Percentiles rank a stretch among this genome's conserved stretches.
Evolutionary conservation across 2,888 invertebrate genomes (phyloP).

Genomic region (Proisotoma minuta): DNA sequence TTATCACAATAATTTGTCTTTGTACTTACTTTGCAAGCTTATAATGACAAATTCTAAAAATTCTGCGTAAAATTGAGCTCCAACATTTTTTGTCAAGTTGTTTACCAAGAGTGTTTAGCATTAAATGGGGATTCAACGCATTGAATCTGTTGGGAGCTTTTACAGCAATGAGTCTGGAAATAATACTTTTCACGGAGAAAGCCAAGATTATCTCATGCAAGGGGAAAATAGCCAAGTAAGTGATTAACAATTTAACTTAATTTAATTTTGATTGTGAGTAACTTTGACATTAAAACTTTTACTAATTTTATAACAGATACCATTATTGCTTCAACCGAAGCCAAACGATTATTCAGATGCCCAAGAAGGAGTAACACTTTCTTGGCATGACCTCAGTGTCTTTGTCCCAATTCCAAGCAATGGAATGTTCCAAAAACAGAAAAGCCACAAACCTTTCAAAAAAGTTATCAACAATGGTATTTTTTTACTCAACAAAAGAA

Average conservation of each 20-base stretch:
- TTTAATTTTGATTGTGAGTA: too few relatives aligned
- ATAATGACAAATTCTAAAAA: too few relatives aligned
- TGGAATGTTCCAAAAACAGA: slow-evolving; percentile 20
- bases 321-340: slow-evolving; percentile 10
- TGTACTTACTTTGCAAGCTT: too few relatives aligned
- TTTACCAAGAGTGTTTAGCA: too few relatives aligned
- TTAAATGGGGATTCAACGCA: slow-evolving; percentile 6
- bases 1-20: too few relatives aligned
- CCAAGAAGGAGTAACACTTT: slow-evolving; percentile 61
- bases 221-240: slow-evolving; percentile 23
- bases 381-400: slow-evolving; percentile 73
- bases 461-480: slow-evolving; percentile 72
- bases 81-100: too few relatives aligned
- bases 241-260: neutral
- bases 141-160: slow-evolving; percentile 7
- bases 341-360: neutral
- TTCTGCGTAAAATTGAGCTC: too few relatives aligned
- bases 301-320: too few relatives aligned
- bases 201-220: slow-evolving; percentile 13
- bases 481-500: slow-evolving; percentile 31
- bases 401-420: slow-evolving; percentile 56
- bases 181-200: slow-evolving; percentile 10
- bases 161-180: slow-evolving; percentile 11
- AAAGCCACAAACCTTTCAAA: slow-evolving; percentile 55
- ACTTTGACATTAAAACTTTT: too few relatives aligned